These are phyloP conservation scores for Tor tambroides DNA, from an alignment of 2,113 vertebrate genomes.

Conservation along the genomic window DNA sequence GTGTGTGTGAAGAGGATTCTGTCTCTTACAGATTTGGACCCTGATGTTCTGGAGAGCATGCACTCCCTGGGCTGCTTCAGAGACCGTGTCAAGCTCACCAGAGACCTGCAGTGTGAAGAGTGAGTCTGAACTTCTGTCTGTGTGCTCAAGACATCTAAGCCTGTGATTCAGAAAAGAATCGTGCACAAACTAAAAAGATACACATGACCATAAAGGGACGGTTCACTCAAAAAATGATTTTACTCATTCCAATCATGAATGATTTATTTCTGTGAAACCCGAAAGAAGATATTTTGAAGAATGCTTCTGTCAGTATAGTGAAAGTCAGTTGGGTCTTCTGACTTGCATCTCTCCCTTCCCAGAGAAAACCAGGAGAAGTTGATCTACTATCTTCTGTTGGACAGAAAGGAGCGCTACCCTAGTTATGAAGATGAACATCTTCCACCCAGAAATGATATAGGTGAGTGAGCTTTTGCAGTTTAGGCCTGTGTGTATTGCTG, in stretches of 20 bases:
- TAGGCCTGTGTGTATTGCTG: neutral
- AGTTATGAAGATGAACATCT: conserved; percentile 92
- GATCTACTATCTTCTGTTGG: conserved; percentile 92
- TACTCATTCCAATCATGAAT: neutral
- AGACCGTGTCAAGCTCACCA: conserved; percentile 84
- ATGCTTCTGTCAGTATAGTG: neutral
- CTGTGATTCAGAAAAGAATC: neutral
- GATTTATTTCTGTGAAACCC: neutral
- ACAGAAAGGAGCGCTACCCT: conserved; percentile 91
- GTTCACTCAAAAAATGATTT: neutral
- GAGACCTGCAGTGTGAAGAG: conserved; percentile 88
- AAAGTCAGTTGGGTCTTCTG: neutral
- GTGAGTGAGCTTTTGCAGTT: conserved; percentile 66
- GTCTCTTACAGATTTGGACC: conserved; percentile 86
- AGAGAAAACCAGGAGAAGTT: conserved; percentile 95
- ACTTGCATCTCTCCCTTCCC: neutral
- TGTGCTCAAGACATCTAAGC: conserved; percentile 31
- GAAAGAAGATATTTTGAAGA: neutral
- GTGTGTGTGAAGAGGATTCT: conserved; percentile 83
- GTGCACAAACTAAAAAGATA: neutral
- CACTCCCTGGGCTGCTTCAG: conserved; percentile 89
- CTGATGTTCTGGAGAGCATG: conserved; percentile 90
- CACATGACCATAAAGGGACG: neutral
- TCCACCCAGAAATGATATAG: conserved; percentile 85
- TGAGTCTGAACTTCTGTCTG: conserved; percentile 68